Percentiles rank a stretch among this genome's conserved stretches.
Evolutionary conservation across 1,140 invertebrate genomes (phyloP).

Genomic region (Tetragnatha versicolor): DNA sequence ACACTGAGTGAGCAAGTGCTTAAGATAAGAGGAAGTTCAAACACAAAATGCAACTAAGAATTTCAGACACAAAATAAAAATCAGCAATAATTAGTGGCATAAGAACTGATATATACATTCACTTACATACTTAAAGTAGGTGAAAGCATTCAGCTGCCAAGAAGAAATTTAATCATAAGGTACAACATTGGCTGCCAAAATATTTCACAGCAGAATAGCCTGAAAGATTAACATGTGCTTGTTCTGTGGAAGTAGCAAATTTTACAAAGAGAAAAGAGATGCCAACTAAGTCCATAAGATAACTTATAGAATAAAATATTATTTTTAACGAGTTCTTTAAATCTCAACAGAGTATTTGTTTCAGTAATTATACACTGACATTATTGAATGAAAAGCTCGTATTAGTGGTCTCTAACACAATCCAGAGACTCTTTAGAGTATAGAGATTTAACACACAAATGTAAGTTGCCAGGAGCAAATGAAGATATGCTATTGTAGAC

Average conservation of each 20-base stretch:
- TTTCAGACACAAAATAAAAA: not conserved
- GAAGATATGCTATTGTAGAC: too few relatives aligned
- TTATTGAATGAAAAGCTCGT: too few relatives aligned
- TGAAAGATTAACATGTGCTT: conserved; percentile 53
- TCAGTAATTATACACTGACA: too few relatives aligned
- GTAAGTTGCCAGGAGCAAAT: too few relatives aligned
- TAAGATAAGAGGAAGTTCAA: too few relatives aligned
- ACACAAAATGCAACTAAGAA: not conserved
- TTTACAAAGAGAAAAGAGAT: conserved; percentile 24
- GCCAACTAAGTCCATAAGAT: conserved; percentile 9
- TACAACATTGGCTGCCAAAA: conserved; percentile 37
- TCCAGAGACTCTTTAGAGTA: too few relatives aligned
- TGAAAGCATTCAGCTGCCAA: conserved; percentile 32
- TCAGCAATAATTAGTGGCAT: not conserved
- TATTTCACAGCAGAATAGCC: conserved; percentile 27
- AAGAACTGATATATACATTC: conserved; percentile 39
- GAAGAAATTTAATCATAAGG: conserved; percentile 41
- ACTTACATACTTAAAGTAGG: conserved; percentile 45
- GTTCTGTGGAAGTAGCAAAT: conserved; percentile 42
- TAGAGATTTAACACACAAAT: too few relatives aligned
- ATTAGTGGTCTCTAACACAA: too few relatives aligned
- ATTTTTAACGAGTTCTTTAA: not conserved
- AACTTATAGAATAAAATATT: not conserved
- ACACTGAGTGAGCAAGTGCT: too few relatives aligned
- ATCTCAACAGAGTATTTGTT: too few relatives aligned